These are phyloP conservation scores for Heterodera schachtii DNA, from an alignment of 1,140 invertebrate genomes.

Conservation along the genomic window DNA sequence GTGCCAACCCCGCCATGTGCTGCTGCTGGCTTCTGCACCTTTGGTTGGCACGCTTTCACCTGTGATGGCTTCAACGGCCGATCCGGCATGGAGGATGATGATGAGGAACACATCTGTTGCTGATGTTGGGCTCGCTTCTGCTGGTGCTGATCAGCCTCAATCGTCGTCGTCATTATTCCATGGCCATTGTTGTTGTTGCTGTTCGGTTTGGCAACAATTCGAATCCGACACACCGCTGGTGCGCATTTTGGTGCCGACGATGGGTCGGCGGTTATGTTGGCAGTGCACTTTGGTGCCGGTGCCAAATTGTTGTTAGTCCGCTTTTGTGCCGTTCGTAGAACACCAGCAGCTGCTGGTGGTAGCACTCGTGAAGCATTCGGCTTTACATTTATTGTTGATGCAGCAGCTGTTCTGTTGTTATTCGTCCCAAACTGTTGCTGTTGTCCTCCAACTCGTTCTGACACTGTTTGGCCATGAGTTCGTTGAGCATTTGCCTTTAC, in stretches of 20 bases:
- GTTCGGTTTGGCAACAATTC: not conserved
- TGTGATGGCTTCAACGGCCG: slow-evolving; percentile 6
- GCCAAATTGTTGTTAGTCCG: not conserved
- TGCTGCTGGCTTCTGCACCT: not conserved
- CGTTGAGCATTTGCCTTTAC: too few species aligned
- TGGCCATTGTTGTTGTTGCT: not conserved
- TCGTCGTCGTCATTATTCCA: not conserved
- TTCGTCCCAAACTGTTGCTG: not conserved
- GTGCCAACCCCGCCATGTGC: not conserved
- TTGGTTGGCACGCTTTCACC: slow-evolving; percentile 5
- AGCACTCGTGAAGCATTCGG: not conserved
- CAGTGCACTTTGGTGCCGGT: not conserved
- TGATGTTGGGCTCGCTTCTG: not conserved
- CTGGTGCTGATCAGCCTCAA: not conserved
- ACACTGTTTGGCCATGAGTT: not conserved
- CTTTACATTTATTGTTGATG: not conserved
- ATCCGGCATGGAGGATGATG: not conserved
- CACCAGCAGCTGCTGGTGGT: not conserved
- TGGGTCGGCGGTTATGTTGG: not conserved
- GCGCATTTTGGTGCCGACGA: not conserved
- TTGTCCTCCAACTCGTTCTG: not conserved
- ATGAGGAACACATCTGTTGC: not conserved
- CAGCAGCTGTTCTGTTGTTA: not conserved
- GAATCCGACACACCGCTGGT: not conserved
- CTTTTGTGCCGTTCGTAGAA: not conserved